Evolutionary conservation across 2,113 vertebrate genomes (phyloP), one percentile per base, ranked within the genome.

Genomic region (Mormoops blainvillei): DNA sequence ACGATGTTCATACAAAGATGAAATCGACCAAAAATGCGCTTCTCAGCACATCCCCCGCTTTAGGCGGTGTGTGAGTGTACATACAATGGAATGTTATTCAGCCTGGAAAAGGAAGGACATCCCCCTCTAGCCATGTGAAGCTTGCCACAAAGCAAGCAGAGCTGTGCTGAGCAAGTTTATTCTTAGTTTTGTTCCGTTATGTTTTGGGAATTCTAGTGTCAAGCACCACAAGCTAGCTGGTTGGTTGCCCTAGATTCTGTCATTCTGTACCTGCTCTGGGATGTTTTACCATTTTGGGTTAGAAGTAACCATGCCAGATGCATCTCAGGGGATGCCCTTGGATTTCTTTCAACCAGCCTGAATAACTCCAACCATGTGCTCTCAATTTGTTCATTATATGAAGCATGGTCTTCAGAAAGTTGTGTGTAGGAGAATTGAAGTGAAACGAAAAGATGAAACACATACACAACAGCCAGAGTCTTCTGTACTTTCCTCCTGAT

Each of bases 321-420:
- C 22, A 65, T 50, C 80, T 80, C 90, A n/a, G 67, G n/a, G 68
- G 22, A 83, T 13, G 12, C 38, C 43, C 28, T 22, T 76, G 54
- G 13, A 68, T 93, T 93, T 90, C 83, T 50, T 90, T 63, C 15
- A 82, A 45, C 45, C 58, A 77, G 26, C 43, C 45, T 82, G 58
- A 94, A 71, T 71, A 33, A 77, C 13, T 73, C 71, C 87, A 88
- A 56, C 38, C 90, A 92, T 54, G 56, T 95, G 84, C 38, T 95
- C 56, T 71, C 71, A 67, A 84, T 94, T 93, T 95, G 92, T 78
- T 91, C 58, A 36, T 92, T 85, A 74, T 20, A 26, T 92, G 89
- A 92, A 94, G 89, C 50, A 76, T 18, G 2, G 18, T 92, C 63
- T 81, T 87, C 50, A 84, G 74, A 87, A 80, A 61, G 78, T 38